Conservation (phyloP, 1,140 invertebrate species). For the Drusus annulatus region DNA sequence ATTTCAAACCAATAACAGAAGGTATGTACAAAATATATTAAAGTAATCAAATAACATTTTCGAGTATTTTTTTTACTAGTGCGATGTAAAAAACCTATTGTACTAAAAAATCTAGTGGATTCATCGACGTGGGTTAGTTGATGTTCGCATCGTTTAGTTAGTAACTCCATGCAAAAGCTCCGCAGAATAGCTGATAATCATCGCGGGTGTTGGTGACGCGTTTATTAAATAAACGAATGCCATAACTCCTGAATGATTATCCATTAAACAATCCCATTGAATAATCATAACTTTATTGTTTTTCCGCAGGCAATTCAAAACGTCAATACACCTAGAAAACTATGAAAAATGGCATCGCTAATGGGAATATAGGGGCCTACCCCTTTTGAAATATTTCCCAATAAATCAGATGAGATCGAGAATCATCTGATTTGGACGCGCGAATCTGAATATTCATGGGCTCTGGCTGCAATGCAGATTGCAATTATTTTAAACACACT, state of each 20-base stretch:
- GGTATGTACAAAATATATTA: too few species aligned
- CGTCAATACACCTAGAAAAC: slow-evolving; percentile 32
- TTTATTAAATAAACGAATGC: slow-evolving; percentile 9
- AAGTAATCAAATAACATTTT: too few species aligned
- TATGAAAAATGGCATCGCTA: slow-evolving; percentile 33
- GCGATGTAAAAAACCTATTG: too few species aligned
- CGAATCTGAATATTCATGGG: slow-evolving; percentile 35
- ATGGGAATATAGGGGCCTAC: neutral
- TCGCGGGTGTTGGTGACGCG: neutral
- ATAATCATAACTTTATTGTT: slow-evolving; percentile 31
- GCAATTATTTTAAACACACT: slow-evolving; percentile 39
- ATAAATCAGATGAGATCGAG: slow-evolving; percentile 28
- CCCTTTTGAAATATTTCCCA: slow-evolving; percentile 28
- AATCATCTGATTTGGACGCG: slow-evolving; percentile 37
- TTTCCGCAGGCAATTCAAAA: slow-evolving; percentile 30
- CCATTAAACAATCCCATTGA: slow-evolving; percentile 23
- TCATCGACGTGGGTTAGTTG: too few species aligned
- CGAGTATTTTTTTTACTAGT: too few species aligned
- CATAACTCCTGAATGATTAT: slow-evolving; percentile 16
- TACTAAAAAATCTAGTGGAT: too few species aligned
- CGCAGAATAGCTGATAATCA: neutral
- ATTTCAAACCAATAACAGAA: too few species aligned
- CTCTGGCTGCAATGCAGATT: slow-evolving; percentile 31
- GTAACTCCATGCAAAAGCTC: too few species aligned
- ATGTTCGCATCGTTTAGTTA: too few species aligned